Evolutionary conservation across 2,888 invertebrate genomes (phyloP), one percentile per base, ranked within the genome.

Genomic region (Drosophila demipolita): DNA sequence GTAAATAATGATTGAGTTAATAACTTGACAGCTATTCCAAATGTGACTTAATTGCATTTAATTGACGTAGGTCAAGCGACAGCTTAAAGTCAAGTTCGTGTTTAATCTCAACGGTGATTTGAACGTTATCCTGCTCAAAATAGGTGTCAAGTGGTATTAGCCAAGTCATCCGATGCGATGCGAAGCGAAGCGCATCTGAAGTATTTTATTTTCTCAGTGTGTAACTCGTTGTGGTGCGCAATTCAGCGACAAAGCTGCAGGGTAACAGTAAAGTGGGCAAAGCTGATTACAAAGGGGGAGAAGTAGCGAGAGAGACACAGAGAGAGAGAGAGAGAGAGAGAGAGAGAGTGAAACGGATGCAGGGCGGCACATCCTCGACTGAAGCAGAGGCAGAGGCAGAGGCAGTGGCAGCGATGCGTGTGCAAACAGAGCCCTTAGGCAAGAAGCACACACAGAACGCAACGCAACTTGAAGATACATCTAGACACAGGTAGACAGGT

Each of bases 81-180:
- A n/a, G 45, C 64, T 62, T 53, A 45, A 73, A 73, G 73, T 68
- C 62, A 68, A 57, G 48, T 45, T 72, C 49, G 62, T 20, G 33
- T 53, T 45, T 40, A 60, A 76, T 76, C 65, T 52, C 42, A 58
- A 57, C 67, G 52, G 45, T 54, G 64, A 64, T 50, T 45, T 23
- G 36, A 35, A 53, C 52, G 42, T 26, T 36, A 63, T 55, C 38
- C 66, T 40, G 35, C 23, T 49, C 68, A 77, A 64, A 73, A 75
- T 68, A 60, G 63, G 82, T 84, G 83, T 84, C 85, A 83, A 82
- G 77, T 77, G 67, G 83, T 75, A 82, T 84, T 80, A 82, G 77
- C 60, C 45, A 83, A 80, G 80, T 85, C 68, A 78, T 59, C 79
- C 75, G 57, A 65, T 45, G 58, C 54, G 49, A 36, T 12, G 36